Conservation (phyloP, 35 echinoderm and acorn worm genomes). For the Strongylocentrotus purpuratus region DNA sequence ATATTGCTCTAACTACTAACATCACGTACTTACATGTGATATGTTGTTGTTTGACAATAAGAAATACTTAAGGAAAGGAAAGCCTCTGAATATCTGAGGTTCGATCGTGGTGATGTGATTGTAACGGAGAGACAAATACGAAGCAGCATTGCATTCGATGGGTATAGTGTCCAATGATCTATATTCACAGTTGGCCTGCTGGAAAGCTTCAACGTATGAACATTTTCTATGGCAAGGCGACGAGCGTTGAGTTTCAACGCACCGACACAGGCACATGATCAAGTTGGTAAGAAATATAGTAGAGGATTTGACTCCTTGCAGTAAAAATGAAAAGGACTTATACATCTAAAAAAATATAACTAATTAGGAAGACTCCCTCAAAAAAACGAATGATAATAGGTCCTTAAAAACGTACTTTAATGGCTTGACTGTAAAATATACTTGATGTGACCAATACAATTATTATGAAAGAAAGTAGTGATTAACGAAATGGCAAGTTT, state of each 20-base stretch:
- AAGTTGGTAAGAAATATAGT: not conserved
- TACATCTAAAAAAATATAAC: no score
- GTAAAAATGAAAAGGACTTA: no score
- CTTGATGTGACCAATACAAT: no score
- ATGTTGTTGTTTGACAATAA: slow-evolving; percentile 22
- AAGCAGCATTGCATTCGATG: slow-evolving; percentile 29
- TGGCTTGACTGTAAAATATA: no score
- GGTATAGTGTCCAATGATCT: not conserved
- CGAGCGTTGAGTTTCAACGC: not conserved
- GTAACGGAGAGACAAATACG: not conserved
- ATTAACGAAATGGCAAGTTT: no score
- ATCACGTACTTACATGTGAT: not conserved
- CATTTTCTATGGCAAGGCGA: not conserved
- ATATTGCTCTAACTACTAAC: no score
- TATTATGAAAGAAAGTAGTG: no score
- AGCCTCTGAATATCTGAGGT: not conserved
- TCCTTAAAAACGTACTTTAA: no score
- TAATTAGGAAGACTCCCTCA: no score
- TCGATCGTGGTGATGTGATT: not conserved
- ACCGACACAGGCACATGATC: not conserved
- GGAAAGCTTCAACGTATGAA: not conserved
- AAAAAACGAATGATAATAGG: no score
- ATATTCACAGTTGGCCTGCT: not conserved
- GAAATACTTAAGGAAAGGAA: not conserved
- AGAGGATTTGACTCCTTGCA: not conserved